Conservation (phyloP, 2,113 vertebrate species). For the Actenoides hombroni region DNA sequence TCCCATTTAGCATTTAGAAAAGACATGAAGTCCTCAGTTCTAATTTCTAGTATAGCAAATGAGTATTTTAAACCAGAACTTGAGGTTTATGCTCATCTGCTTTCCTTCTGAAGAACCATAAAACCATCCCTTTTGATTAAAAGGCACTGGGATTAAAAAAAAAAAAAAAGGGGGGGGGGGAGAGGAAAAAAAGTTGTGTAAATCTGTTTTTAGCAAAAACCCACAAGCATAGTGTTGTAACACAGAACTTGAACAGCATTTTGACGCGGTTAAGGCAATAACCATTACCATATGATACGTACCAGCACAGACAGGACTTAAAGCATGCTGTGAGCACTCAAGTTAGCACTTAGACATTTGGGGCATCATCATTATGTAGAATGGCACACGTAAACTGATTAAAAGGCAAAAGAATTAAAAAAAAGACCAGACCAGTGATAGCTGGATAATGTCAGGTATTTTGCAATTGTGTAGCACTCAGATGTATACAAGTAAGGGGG, state of each 20-base stretch:
- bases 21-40: background rate
- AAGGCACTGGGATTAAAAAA: background rate
- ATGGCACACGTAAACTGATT: background rate
- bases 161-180: background rate
- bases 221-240: background rate
- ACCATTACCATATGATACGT: background rate
- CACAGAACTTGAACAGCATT: background rate
- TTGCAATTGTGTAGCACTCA: background rate
- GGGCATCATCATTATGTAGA: background rate
- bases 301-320: background rate
- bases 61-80: background rate
- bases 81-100: background rate
- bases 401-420: background rate
- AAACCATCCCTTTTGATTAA: background rate
- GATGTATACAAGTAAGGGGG: background rate
- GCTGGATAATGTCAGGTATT: background rate
- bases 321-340: background rate
- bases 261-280: background rate
- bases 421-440: background rate
- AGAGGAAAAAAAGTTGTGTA: background rate
- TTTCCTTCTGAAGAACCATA: background rate
- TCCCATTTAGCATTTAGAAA: background rate
- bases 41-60: background rate
- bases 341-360: background rate
- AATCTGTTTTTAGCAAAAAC: background rate